Percentiles rank a stretch among this genome's conserved stretches.
Evolutionary conservation across 2,888 invertebrate genomes (phyloP).

Genomic region (Trichogramma evanescens): DNA sequence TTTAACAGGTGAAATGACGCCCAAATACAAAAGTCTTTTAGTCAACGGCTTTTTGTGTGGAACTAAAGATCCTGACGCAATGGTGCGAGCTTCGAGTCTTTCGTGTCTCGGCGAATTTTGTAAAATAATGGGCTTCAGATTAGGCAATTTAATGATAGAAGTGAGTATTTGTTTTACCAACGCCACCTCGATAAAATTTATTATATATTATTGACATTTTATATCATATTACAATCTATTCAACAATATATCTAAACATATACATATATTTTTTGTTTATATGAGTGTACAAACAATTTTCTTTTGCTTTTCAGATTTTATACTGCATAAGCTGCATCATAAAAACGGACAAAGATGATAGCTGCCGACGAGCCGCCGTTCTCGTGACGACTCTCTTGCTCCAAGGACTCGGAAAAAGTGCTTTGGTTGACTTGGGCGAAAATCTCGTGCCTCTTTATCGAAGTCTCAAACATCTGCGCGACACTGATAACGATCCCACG

Average conservation of each 20-base stretch:
- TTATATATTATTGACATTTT: slow-evolving; percentile 8
- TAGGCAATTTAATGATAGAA: slow-evolving; percentile 68
- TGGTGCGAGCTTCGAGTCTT: slow-evolving; percentile 72
- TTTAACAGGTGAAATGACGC: slow-evolving; percentile 63
- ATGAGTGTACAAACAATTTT: slow-evolving; percentile 46
- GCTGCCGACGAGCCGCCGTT: slow-evolving; percentile 73
- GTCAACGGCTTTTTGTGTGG: slow-evolving; percentile 67
- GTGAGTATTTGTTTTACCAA: slow-evolving; percentile 45
- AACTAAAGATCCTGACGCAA: slow-evolving; percentile 62
- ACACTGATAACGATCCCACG: slow-evolving; percentile 60
- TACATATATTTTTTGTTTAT: slow-evolving; percentile 31
- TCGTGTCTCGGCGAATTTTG: slow-evolving; percentile 80
- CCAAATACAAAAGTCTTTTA: slow-evolving; percentile 61
- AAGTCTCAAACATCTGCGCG: slow-evolving; percentile 60
- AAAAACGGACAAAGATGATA: slow-evolving; percentile 62
- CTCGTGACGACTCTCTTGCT: slow-evolving; percentile 69
- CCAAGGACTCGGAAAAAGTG: slow-evolving; percentile 66
- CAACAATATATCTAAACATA: slow-evolving; percentile 4
- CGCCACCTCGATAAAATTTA: neutral
- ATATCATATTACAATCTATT: neutral
- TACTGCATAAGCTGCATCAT: slow-evolving; percentile 63
- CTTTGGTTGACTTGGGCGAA: slow-evolving; percentile 59
- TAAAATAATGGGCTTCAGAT: slow-evolving; percentile 63
- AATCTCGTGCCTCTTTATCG: slow-evolving; percentile 65
- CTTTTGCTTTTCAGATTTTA: slow-evolving; percentile 56